These are phyloP conservation scores for Panagrolaimus sp. DNA, from an alignment of 1,140 invertebrate species.

Conservation along the genomic window DNA sequence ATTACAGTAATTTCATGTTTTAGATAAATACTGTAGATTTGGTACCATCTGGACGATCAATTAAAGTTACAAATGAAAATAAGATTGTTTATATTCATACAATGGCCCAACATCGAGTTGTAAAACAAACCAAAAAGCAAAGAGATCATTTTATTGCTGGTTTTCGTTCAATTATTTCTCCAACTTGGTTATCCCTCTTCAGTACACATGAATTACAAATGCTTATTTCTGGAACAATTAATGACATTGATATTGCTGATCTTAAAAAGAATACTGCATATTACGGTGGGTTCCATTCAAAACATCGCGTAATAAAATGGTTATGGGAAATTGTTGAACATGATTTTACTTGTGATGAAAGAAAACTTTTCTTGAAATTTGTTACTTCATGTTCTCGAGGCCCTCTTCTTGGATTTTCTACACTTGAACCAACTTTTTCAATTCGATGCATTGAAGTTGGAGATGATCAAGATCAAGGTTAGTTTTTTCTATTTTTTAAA, in stretches of 20 bases:
- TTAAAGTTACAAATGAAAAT: constrained; percentile 91
- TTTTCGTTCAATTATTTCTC: constrained; percentile 87
- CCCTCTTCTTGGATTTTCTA: constrained; percentile 89
- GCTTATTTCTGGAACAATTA: constrained; percentile 61
- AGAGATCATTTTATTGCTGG: constrained; percentile 90
- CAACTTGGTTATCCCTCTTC: constrained; percentile 89
- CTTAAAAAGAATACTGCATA: constrained; percentile 70
- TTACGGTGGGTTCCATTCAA: constrained; percentile 97
- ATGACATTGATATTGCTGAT: constrained; percentile 53
- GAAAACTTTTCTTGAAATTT: constrained; percentile 93
- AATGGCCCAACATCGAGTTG: constrained; percentile 97
- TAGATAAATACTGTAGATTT: constrained; percentile 65
- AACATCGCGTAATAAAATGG: constrained; percentile 93
- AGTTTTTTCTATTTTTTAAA: constrained; percentile 10
- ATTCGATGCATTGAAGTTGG: constrained; percentile 97
- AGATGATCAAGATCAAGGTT: constrained; percentile 74
- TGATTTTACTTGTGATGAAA: constrained; percentile 85
- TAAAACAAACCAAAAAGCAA: constrained; percentile 91
- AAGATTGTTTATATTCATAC: constrained; percentile 96
- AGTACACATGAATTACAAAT: constrained; percentile 82
- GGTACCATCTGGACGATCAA: constrained; percentile 82
- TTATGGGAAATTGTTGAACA: constrained; percentile 95
- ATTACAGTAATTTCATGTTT: constrained; percentile 66
- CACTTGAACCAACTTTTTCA: constrained; percentile 95
- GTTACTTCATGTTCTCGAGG: constrained; percentile 97